Conservation (phyloP, 92 coral and sea anemone genomes). For the Paragorgia papillata region DNA sequence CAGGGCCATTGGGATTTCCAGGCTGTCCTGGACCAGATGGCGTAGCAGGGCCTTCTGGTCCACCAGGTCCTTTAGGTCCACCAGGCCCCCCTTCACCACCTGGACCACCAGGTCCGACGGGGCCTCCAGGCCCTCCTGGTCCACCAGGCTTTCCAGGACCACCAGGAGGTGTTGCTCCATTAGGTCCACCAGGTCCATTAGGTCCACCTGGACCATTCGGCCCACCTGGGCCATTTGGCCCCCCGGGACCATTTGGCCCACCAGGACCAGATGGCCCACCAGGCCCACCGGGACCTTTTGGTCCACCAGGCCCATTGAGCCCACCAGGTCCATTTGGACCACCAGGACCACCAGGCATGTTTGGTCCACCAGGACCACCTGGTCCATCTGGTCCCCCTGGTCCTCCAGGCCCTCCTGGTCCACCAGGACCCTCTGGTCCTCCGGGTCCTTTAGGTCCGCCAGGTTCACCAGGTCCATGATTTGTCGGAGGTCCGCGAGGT, state of each 20-base stretch:
- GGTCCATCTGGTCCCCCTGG: constrained; percentile 78
- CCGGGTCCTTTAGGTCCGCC: constrained; percentile 33
- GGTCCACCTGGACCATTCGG: constrained; percentile 45
- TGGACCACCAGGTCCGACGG: constrained; percentile 62
- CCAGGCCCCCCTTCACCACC: constrained; percentile 34
- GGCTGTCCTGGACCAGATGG: constrained; percentile 71
- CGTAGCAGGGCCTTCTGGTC: constrained; percentile 27
- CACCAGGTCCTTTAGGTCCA: constrained; percentile 19
- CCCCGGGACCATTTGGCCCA: constrained; percentile 28
- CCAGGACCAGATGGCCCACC: constrained; percentile 12
- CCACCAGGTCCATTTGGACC: constrained; percentile 49
- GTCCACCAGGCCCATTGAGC: constrained; percentile 71
- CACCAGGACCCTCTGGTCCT: constrained; percentile 64
- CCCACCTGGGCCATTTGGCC: constrained; percentile 9
- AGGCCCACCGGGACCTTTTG: constrained; percentile 52
- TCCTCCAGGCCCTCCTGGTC: constrained; percentile 61
- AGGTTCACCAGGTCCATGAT: constrained; percentile 62
- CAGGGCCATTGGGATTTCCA: constrained; percentile 51
- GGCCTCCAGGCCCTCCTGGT: constrained; percentile 66
- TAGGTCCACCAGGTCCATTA: constrained; percentile 44
- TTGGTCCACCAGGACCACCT: constrained; percentile 69
- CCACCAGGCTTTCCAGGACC: constrained; percentile 67
- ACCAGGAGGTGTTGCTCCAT: constrained; percentile 58
- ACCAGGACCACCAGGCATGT: constrained; percentile 61
- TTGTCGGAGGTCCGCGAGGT: constrained; percentile 48